Base-by-base conservation (phyloP, 2,888 invertebrate species). In the Galeruca laticollis region DNA sequence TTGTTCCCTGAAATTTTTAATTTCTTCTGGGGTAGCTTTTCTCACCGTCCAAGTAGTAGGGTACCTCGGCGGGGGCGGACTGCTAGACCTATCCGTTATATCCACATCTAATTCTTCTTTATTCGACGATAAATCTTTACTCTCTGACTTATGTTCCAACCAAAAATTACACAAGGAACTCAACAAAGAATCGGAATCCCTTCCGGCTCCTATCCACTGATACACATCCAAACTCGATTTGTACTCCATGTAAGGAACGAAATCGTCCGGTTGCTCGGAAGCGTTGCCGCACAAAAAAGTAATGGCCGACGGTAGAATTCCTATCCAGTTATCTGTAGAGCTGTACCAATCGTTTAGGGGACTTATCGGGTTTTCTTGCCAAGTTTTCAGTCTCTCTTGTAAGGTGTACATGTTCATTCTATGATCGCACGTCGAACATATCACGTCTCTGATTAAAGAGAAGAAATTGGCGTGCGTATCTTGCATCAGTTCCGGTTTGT, bases 121-220 rank as follows among this genome's bases (percentile, higher is more conserved):
- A 9, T 68, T 70, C 20, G 77, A 85, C 20, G 74, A 75, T 52
- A 80, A 69, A 6, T 74, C 68, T 70, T 81, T 84, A 73, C 68
- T 77, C 70, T 88, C 88, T 63, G 87, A 87, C 40, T 88, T 84
- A 54, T 92, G 89, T 35, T 91, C 88, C 75, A 95, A 86, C 94
- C 97, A 97, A 77, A 92, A 91, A 71, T 91, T 90, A 81, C 94
- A 96, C 64, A 97, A 85, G 3, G 91, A 89, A 5, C 90, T 87
- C 13, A 97, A 86, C 49, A 93, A 89, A 3, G 91, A 88, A 84
- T 97, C 97, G 2, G 94, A 93, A 83, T 98, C 97, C 5, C 97
- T 88, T 0, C 97, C 97, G 6, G 95, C 95, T 1, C 97, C 97
- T 71, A 97, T 97, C 98, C 98, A 98, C 80, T 94, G 93, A 84